A percentile compares a stretch with the other conserved stretches of the same genome.
phyloP scores from a whole-genome alignment of 2,797 vertebrate genomes.

The Danio choprae region DNA sequence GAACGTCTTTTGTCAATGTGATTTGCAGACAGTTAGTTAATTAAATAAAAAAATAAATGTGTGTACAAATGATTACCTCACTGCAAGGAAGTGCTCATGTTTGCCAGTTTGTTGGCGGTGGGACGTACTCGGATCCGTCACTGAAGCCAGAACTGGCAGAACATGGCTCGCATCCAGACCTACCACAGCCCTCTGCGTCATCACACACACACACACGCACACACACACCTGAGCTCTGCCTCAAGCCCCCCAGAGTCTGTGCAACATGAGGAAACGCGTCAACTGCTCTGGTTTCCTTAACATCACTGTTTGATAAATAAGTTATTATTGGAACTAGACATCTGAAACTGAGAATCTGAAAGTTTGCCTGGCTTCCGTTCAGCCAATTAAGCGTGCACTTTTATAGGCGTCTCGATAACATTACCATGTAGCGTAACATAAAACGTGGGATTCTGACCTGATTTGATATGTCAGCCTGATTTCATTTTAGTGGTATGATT shows the following conservation, averaged over 20 bases:
- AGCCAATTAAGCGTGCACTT: not conserved
- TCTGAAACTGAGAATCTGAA: constrained; percentile 15
- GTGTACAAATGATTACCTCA: constrained; percentile 26
- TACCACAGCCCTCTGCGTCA: constrained; percentile 51
- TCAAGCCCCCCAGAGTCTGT: not conserved
- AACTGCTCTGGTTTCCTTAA: constrained; percentile 38
- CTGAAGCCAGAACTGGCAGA: constrained; percentile 35
- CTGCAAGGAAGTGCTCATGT: not conserved
- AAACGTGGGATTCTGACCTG: not conserved
- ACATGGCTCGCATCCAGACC: constrained; percentile 34
- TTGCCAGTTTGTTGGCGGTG: constrained; percentile 32
- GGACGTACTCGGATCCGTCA: constrained; percentile 10
- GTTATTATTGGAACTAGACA: constrained; percentile 35
- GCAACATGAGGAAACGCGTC: constrained; percentile 20
- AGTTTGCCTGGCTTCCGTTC: not conserved
- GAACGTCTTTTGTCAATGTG: not conserved
- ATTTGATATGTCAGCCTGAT: not conserved
- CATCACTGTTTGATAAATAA: constrained; percentile 41
- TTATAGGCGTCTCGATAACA: not conserved
- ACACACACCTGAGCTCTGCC: constrained; percentile 21
- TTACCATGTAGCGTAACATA: not conserved
- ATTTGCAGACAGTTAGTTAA: not conserved
- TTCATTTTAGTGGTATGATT: not conserved
- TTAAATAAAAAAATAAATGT: constrained; percentile 24
- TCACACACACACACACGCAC: constrained; percentile 33